Evolutionary conservation across 2,888 invertebrate species (phyloP), one percentile per base, ranked within the genome.

Genomic region (Spodoptera exigua): DNA sequence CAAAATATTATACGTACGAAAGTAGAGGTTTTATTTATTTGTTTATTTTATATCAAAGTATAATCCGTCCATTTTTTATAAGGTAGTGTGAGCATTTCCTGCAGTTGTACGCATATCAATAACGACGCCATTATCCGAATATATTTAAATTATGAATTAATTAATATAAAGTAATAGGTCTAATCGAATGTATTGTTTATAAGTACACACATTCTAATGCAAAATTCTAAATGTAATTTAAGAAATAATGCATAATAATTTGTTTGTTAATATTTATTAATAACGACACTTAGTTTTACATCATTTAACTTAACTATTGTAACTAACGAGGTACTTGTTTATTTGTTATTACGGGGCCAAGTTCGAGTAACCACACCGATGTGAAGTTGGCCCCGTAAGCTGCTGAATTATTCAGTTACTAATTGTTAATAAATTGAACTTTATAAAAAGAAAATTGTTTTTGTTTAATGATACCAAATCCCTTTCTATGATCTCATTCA

Each of bases 341-440:
- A 84, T 89, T 27, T 92, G 91, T 92, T 90, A 90, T 90, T 86
- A 82, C 81, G 69, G 70, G 82, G 70, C 80, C 80, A 76, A 80
- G 78, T 81, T 83, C 72, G 57, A 44, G 34, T 44, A 48, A 71
- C 73, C 62, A 64, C 64, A 68, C 60, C 52, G 58, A 63, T 65
- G 63, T 67, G 80, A 84, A 81, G 63, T 83, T 83, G 84, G 81
- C 70, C 74, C 72, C 78, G 83, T 84, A 81, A 86, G 80, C 82
- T 80, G 72, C 86, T 89, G 88, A 89, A 69, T 68, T 76, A 79
- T 87, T 89, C 86, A 87, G 88, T 89, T 91, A 93, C 92, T 93
- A 93, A 94, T 93, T 93, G 93, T 93, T 93, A 93, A 93, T 93
- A 93, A 93, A 94, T 90, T 87, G 84, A 91, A 89, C 79, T 86